Evolutionary conservation across 2,113 vertebrate genomes (phyloP), one percentile per base, ranked within the genome.

Genomic region (Micronisus gabar): DNA sequence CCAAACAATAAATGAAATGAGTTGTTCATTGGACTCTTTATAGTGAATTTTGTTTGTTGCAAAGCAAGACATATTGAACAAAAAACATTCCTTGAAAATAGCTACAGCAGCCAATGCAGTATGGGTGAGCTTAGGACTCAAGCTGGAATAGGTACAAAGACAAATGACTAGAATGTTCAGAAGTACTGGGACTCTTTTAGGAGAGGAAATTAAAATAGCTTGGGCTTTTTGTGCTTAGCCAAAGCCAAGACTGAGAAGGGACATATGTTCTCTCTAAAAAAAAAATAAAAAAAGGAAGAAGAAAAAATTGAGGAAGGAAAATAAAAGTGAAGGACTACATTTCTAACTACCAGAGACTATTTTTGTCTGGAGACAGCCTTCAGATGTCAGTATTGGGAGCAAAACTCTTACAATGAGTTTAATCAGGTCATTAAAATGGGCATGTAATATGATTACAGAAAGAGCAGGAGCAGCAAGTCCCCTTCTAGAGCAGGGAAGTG

Each of bases 391-490:
- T 52, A 88, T 85, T 26, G 21, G 30, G n/a, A 93, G 56, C 29
- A 93, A 63, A 86, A 78, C 8, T 83, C 40, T 19, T 29, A 52
- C 5, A 27, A 21, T 27, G 68, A 84, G 22, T 86, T 81, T 95
- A 92, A 94, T 81, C 40, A 41, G 38, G 59, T 71, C 63, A 96
- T 89, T 91, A 83, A 91, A 94, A 93, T 38, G 59, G 41, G 43
- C 56, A 47, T 20, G 14, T 91, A 86, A 71, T 71, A 72, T 1
- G 34, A 76, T 62, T 73, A 92, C 29, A 70, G 56, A 48, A 8
- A 41, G 36, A 83, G 50, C 22, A 70, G 55, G 30, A 90, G 7
- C 70, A 67, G 58, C 23, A 70, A 82, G 66, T 59, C 10, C 67
- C 20, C 19, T 75, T 94, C 70, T 29, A 63, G 19, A 61, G 38